Conservation (phyloP, 30 jellyfish, hydroid and myxozoan genomes). For the Hydractinia symbiolongicarpus region DNA sequence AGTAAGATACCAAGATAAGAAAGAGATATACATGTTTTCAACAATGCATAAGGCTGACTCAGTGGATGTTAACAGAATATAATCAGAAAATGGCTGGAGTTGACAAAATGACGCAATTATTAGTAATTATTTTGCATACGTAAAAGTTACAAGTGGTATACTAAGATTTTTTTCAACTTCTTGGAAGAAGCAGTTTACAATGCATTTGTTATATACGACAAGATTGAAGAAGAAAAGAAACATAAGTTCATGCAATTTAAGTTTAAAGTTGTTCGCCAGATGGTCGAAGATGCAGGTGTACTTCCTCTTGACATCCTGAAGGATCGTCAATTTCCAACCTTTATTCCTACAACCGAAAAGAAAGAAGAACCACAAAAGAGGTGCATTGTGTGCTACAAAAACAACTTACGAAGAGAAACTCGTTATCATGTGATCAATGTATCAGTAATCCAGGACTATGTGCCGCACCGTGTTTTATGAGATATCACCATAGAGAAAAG, state of each 20-base stretch:
- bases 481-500: no score
- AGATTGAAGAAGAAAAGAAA: not conserved
- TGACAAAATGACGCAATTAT: conserved; percentile 15
- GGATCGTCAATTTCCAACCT: not conserved
- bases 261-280: conserved; percentile 1
- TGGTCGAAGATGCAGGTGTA: not conserved
- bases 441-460: not conserved
- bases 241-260: conserved; percentile 1
- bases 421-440: conserved; percentile 6
- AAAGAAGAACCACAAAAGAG: not conserved
- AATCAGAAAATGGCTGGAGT: conserved; percentile 3
- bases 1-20: conserved; percentile 1
- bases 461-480: not conserved
- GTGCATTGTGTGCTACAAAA: not conserved
- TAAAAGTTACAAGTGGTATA: conserved; percentile 2
- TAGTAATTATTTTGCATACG: conserved; percentile 1
- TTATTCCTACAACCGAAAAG: conserved; percentile 10
- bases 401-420: conserved; percentile 7
- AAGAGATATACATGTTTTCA: not conserved
- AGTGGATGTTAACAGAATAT: not conserved
- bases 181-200: conserved; percentile 18
- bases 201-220: conserved; percentile 1
- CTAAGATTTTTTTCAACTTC: conserved; percentile 12
- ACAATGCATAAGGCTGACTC: not conserved
- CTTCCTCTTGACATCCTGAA: not conserved